phyloP scores from a whole-genome alignment of 1,140 invertebrate genomes.

The Acromyrmex heyeri region DNA sequence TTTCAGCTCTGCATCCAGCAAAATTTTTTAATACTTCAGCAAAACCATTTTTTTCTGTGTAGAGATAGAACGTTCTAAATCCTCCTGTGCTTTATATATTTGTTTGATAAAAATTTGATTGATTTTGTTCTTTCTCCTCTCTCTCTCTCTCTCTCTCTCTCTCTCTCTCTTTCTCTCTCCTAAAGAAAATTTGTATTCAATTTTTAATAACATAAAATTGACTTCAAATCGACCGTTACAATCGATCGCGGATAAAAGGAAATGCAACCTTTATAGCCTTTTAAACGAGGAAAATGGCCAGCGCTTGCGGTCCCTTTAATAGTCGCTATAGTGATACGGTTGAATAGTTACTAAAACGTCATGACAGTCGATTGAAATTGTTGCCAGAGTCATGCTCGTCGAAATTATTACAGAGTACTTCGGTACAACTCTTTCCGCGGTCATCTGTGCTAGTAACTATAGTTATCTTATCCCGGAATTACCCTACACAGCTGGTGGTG shows the following conservation, averaged over 20 bases:
- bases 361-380: conserved; percentile 30
- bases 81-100: not conserved
- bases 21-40: too few species aligned
- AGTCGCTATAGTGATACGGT: conserved; percentile 25
- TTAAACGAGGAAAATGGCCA: conserved; percentile 10
- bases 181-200: not conserved
- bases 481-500: conserved; percentile 16
- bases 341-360: conserved; percentile 51
- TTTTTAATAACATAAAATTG: conserved; percentile 3
- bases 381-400: conserved; percentile 29
- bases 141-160: too few species aligned
- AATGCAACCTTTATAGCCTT: conserved; percentile 9
- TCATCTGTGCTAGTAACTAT: conserved; percentile 42
- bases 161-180: not conserved
- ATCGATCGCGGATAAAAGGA: conserved; percentile 8
- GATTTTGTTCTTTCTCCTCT: not conserved
- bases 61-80: not conserved
- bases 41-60: too few species aligned
- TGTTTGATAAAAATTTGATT: not conserved
- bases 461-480: conserved; percentile 52
- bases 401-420: conserved; percentile 36
- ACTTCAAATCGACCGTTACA: not conserved
- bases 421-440: conserved; percentile 17
- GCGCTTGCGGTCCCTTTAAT: conserved; percentile 46
- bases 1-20: too few species aligned